A percentile compares a stretch with the other conserved stretches of the same genome.
Evolutionary conservation across 1,140 invertebrate species (phyloP).

Genomic region (Choristoneura fumiferana): DNA sequence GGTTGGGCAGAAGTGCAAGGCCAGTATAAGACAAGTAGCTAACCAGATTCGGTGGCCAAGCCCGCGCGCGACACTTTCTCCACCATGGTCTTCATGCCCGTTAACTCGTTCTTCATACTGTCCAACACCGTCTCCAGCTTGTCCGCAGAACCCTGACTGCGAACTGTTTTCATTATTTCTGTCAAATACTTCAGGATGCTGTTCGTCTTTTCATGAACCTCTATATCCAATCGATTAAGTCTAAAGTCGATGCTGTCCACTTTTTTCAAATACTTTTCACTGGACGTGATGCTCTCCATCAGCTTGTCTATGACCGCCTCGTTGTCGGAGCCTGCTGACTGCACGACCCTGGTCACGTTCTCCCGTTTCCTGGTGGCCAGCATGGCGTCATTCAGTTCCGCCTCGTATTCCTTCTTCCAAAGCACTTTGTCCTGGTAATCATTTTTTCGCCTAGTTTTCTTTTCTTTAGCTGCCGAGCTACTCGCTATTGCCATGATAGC

Average conservation of each 20-base stretch:
- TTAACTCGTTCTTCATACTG: conserved; percentile 42
- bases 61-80: conserved; percentile 32
- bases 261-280: conserved; percentile 67
- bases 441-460: conserved; percentile 39
- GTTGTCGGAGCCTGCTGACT: conserved; percentile 42
- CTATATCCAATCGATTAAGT: conserved; percentile 64
- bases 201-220: conserved; percentile 68
- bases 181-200: conserved; percentile 53
- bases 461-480: conserved; percentile 32
- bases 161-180: conserved; percentile 45
- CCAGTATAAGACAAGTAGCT: no score
- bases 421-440: conserved; percentile 42
- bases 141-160: conserved; percentile 30
- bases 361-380: conserved; percentile 42
- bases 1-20: no score
- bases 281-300: conserved; percentile 61
- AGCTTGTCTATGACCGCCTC: conserved; percentile 63
- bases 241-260: conserved; percentile 65
- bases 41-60: conserved; percentile 2
- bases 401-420: conserved; percentile 66
- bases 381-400: conserved; percentile 59
- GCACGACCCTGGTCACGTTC: conserved; percentile 44
- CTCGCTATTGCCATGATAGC: conserved; percentile 31
- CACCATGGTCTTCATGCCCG: conserved; percentile 40
- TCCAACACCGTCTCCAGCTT: conserved; percentile 44